Evolutionary conservation across 2,888 invertebrate species (phyloP).

Genomic region (Nowickia ferox): DNA sequence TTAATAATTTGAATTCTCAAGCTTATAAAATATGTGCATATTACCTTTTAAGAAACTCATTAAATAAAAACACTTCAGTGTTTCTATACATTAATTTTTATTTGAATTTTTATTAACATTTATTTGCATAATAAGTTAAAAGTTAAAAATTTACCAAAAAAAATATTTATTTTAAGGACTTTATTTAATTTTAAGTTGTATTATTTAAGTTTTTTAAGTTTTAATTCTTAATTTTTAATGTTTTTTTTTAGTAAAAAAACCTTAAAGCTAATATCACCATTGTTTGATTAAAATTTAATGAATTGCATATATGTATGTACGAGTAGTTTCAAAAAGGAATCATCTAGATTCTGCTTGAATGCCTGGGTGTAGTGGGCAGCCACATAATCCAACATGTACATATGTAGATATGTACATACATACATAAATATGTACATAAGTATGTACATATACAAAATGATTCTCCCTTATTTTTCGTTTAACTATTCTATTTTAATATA

Average conservation of each 20-base stretch:
- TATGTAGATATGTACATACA: no score
- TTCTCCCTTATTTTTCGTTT: no score
- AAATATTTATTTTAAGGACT: background rate
- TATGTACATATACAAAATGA: background rate
- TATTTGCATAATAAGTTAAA: background rate
- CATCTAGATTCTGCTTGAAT: no score
- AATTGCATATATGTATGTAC: background rate
- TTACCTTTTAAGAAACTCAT: no score
- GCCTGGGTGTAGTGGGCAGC: no score
- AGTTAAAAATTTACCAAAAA: background rate
- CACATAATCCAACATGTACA: no score
- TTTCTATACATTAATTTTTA: background rate
- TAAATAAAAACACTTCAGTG: no score
- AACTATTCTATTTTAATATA: background rate
- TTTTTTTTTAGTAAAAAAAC: slow-evolving; percentile 10
- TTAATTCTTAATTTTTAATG: background rate
- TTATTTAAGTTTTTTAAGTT: background rate
- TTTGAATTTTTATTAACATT: background rate
- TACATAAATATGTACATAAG: no score
- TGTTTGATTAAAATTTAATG: slow-evolving; percentile 7
- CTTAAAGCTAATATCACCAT: slow-evolving; percentile 61
- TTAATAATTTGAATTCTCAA: no score
- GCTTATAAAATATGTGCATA: no score
- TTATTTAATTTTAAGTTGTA: background rate
- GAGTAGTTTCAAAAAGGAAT: no score